phyloP scores from a whole-genome alignment of 2,888 invertebrate species.

The Cyclophora albipunctata region DNA sequence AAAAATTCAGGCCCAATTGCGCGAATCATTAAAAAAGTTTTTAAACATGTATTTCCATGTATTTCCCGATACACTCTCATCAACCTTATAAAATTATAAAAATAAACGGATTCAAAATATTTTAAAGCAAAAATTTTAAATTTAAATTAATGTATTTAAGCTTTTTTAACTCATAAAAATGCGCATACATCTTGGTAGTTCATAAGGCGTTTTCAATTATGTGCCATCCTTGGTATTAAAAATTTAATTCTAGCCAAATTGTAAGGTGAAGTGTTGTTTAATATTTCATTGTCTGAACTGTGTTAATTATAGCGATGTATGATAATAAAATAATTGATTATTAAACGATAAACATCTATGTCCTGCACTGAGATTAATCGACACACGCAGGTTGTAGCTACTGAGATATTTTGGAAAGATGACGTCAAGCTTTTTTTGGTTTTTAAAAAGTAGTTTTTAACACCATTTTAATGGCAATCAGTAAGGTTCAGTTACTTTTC shows the following conservation, averaged over 20 bases:
- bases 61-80: constrained; percentile 9
- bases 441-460: too few relatives aligned
- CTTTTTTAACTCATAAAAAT: constrained; percentile 20
- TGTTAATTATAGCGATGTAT: constrained; percentile 10
- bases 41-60: background rate
- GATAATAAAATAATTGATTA: constrained; percentile 14
- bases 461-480: too few relatives aligned
- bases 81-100: constrained; percentile 2
- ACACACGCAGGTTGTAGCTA: background rate
- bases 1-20: too few relatives aligned
- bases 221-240: constrained; percentile 47
- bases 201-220: constrained; percentile 40
- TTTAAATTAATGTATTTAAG: constrained; percentile 20
- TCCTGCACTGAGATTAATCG: constrained; percentile 7
- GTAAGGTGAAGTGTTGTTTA: constrained; percentile 31
- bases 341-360: constrained; percentile 16
- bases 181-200: constrained; percentile 17
- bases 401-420: background rate
- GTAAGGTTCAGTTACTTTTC: too few relatives aligned
- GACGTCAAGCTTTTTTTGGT: too few relatives aligned
- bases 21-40: too few relatives aligned
- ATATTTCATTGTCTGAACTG: constrained; percentile 26
- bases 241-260: constrained; percentile 50
- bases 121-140: constrained; percentile 12
- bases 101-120: constrained; percentile 9